A percentile compares a stretch with the other conserved stretches of the same genome.
phyloP scores from a whole-genome alignment of 2,113 vertebrate genomes.

The Ptychochromis oligacanthus region DNA sequence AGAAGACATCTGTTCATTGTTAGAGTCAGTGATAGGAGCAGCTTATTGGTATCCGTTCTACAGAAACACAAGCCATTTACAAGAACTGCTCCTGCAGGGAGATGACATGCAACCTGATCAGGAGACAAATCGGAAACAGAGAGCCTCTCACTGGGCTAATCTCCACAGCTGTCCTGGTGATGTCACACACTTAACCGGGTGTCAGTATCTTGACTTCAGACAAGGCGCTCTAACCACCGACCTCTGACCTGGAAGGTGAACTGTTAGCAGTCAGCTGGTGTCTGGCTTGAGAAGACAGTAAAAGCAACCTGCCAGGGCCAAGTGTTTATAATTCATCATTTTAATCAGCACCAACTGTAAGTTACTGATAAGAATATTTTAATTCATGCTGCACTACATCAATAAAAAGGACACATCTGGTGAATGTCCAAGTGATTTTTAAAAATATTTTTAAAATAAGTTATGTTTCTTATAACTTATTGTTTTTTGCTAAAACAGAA shows the following conservation, averaged over 20 bases:
- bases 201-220: constrained; percentile 64
- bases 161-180: constrained; percentile 72
- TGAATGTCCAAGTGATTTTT: neutral
- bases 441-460: no score
- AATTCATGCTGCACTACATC: neutral
- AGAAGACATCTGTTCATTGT: constrained; percentile 78
- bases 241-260: constrained; percentile 43
- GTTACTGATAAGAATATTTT: neutral
- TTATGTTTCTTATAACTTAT: neutral
- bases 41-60: constrained; percentile 57
- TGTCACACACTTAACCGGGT: constrained; percentile 70
- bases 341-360: neutral
- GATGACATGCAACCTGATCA: constrained; percentile 56
- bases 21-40: constrained; percentile 56
- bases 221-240: constrained; percentile 19
- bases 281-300: constrained; percentile 20
- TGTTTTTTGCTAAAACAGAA: neutral
- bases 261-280: constrained; percentile 17
- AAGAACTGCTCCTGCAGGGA: constrained; percentile 55
- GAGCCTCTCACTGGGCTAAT: constrained; percentile 38
- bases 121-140: constrained; percentile 39
- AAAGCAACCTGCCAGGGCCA: neutral
- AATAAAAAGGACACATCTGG: neutral
- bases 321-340: neutral
- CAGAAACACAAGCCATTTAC: constrained; percentile 59